Evolutionary conservation across 2,113 vertebrate genomes (phyloP).

Genomic region (Nematolebias whitei): DNA sequence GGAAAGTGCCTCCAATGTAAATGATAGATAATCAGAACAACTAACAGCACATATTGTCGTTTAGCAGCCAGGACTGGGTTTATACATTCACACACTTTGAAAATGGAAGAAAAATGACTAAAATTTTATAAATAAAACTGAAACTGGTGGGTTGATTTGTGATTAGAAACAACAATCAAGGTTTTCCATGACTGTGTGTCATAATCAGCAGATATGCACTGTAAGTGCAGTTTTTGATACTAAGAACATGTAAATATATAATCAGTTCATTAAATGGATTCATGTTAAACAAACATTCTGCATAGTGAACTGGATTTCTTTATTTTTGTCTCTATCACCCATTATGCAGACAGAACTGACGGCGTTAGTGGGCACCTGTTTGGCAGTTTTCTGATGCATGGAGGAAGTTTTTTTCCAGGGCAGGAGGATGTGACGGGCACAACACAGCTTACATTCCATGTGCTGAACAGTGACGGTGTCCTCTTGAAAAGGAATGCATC

Average conservation of each 20-base stretch:
- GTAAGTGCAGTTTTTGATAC: too few species aligned
- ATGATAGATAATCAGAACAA: conserved; percentile 19
- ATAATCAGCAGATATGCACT: too few species aligned
- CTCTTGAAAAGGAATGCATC: conserved; percentile 77
- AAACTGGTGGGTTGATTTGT: background rate
- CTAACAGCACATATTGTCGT: background rate
- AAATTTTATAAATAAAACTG: background rate
- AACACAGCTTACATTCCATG: conserved; percentile 65
- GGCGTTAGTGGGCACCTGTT: conserved; percentile 38
- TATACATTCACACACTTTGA: background rate
- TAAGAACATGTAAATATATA: too few species aligned
- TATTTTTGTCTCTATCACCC: too few species aligned
- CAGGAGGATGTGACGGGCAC: conserved; percentile 27
- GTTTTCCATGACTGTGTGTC: too few species aligned
- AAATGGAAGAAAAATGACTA: background rate
- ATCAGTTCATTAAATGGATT: too few species aligned
- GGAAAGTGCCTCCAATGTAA: conserved; percentile 18
- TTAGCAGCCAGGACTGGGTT: too few species aligned
- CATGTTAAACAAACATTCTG: background rate
- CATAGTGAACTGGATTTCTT: background rate
- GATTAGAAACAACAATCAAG: background rate
- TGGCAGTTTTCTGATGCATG: conserved; percentile 15
- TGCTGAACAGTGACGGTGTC: conserved; percentile 61
- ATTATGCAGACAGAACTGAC: background rate
- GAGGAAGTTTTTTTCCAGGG: background rate